Conservation (phyloP, 2,113 vertebrate genomes). For the Shinisaurus crocodilurus region DNA sequence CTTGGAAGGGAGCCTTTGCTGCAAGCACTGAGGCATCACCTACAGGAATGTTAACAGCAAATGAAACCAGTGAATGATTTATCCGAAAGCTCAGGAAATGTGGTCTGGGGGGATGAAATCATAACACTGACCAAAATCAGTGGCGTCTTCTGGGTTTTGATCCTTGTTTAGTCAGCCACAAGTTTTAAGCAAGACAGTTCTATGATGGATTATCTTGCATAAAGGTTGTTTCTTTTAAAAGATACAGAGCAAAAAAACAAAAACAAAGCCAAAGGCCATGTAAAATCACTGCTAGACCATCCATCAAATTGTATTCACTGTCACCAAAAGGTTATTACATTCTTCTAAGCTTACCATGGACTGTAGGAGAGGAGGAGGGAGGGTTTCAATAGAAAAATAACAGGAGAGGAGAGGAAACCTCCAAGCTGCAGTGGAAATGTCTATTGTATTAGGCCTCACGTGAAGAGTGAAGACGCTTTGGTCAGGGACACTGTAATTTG, state of each 20-base stretch:
- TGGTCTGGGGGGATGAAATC: not conserved
- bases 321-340: slow-evolving; percentile 41
- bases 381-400: too few relatives aligned
- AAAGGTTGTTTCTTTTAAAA: slow-evolving; percentile 8
- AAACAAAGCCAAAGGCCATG: slow-evolving; percentile 46
- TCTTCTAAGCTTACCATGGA: slow-evolving; percentile 34
- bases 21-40: not conserved
- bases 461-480: not conserved
- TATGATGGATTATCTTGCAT: slow-evolving; percentile 21
- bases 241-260: slow-evolving; percentile 35
- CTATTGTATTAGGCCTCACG: not conserved
- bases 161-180: slow-evolving; percentile 1
- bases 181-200: slow-evolving; percentile 16
- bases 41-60: not conserved
- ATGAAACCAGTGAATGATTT: not conserved
- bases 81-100: not conserved
- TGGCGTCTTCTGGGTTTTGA: not conserved
- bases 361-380: not conserved
- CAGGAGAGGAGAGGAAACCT: too few relatives aligned
- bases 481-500: not conserved
- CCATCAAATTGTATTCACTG: slow-evolving; percentile 49
- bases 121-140: not conserved
- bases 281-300: slow-evolving; percentile 37
- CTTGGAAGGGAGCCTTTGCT: not conserved
- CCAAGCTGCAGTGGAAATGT: not conserved